Base-by-base conservation (phyloP, 2,113 vertebrate genomes). In the Chionomys nivalis region DNA sequence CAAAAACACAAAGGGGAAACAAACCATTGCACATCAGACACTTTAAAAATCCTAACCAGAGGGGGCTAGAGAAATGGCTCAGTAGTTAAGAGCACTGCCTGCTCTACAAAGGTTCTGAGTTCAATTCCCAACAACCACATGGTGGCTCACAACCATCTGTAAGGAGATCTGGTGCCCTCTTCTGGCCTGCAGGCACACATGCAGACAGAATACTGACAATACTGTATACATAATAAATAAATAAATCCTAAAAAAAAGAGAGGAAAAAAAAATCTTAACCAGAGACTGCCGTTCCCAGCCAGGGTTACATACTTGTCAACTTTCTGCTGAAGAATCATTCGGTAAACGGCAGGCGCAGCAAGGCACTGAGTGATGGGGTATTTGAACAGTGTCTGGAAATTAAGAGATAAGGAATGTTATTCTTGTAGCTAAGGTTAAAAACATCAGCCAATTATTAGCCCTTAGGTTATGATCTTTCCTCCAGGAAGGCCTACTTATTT, bases 271-370 rank as follows among this genome's bases (percentile, higher is more conserved):
- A 47, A 12, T 52, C 8, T 49, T n/a, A 39, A 26, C 21, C 76
- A 72, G 33, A 66, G 9, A 66, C 24, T 42, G 23, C 70, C 77
- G 17, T 14, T 1, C 76, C 2, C 33, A 95, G 63, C 24, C 21
- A 49, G 68, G 85, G n/a, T 58, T 65, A 7, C 87, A 0, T 98
- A 99, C 99, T 98, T 98, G 94, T 97, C 87, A 23, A 97, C 77
- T 88, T 99, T 97, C 5, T 97, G 90, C 76, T 98, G 98, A 39
- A 99, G 97, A 77, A 99, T 97, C 98, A 99, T 99, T 13, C 99
- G 98, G 91, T 98, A 99, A 36, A 98, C n/a, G 0, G 98, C 98
- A 0, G 99, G 98, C 26, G 97, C 97, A 36, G 98, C 96, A 7
- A 99, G 1, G 93, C 98, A 95, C 0, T 87, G 23, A 0, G 98